Evolutionary conservation across 2,888 invertebrate species (phyloP), one percentile per base, ranked within the genome.

Genomic region (Tholera decimalis): DNA sequence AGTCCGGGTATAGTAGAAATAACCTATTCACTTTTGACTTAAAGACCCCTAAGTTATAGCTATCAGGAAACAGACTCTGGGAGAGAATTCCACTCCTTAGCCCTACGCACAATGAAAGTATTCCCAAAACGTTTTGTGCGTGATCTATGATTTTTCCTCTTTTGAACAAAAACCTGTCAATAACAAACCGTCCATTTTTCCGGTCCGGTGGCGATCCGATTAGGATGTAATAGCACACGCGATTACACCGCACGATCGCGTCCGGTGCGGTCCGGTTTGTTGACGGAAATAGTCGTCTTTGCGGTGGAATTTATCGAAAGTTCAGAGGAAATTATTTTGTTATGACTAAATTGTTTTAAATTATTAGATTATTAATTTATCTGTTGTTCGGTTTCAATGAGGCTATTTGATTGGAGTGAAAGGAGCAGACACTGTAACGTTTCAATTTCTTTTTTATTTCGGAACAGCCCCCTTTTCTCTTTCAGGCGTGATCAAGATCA

Each of bases 161-260:
- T 15, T 22, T 15, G 3, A 20, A 37, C 18, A 24, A 3, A 53
- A 46, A 30, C 13, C 13, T 60, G 28, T 44, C 33, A 44, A 22
- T 9, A 69, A 50, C 60, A 59, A 56, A n/a, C 44, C 9, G 18
- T 4, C 9, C 5, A 18, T n/a, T 53, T 49, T 8, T 22, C 33
- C 41, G 55, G 72, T 63, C 47, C 41, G 43, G n/a, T 49, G 7
- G 56, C 39, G 24, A 50, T 54, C 50, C 55, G 57, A 30, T 51
- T 9, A 77, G 77, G 81, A 81, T 79, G 83, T 73, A 89, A 92
- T 92, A 88, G 68, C 87, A 83, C 89, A 88, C 89, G 79, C 71
- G 85, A 79, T 80, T 86, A 73, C 83, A 82, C 83, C 53, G 62
- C 65, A 33, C 56, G 70, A 85, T 87, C 60, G 50, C 47, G 26